Percentiles rank a stretch among this genome's conserved stretches.
Evolutionary conservation across 2,888 invertebrate species (phyloP).

Genomic region (Cheiracanthium punctorium): DNA sequence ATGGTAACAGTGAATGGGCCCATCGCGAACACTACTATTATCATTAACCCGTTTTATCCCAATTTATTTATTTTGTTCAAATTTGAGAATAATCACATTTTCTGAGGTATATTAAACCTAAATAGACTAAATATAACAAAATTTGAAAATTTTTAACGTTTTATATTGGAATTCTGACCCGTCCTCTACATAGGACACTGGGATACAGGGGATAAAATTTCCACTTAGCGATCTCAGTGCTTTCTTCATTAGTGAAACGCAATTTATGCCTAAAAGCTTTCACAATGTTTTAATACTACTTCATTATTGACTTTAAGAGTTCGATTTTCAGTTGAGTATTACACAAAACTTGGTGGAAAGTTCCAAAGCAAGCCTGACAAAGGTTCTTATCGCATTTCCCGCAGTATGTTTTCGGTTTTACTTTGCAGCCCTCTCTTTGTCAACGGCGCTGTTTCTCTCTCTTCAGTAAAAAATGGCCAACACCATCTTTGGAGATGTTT

Average conservation of each 20-base stretch:
- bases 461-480: not conserved
- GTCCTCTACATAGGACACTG: conserved; percentile 3
- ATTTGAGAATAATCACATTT: not conserved
- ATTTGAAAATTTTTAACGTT: not conserved
- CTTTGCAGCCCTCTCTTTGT: not conserved
- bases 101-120: not conserved
- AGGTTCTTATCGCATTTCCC: not conserved
- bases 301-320: not conserved
- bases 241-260: not conserved
- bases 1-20: too few relatives aligned
- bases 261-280: not conserved
- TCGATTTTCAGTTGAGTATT: conserved; percentile 6
- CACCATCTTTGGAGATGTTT: not conserved
- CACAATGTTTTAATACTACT: not conserved
- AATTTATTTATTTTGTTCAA: conserved; percentile 6
- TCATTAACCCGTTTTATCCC: not conserved
- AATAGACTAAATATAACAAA: not conserved
- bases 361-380: conserved; percentile 4
- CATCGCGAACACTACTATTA: too few relatives aligned
- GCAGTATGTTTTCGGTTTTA: not conserved
- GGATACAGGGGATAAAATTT: conserved; percentile 1
- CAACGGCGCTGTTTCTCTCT: not conserved
- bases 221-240: not conserved
- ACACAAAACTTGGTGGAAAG: conserved; percentile 8
- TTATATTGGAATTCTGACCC: not conserved